Conservation (phyloP, 2,797 vertebrate genomes). For the Cirrhinus mrigala region DNA sequence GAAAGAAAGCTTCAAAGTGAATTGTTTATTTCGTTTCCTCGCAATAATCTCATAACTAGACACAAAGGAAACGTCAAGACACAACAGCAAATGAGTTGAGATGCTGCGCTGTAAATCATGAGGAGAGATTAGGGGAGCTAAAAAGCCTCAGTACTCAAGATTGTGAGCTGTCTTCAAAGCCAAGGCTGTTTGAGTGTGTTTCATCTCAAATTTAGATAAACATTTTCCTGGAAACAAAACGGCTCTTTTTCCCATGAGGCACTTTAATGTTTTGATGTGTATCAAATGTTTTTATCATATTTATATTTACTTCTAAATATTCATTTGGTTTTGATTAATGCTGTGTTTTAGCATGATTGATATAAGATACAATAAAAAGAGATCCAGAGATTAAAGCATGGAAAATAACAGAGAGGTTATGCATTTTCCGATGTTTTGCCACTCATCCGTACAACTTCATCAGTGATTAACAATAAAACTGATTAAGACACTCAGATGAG, state of each 20-base stretch:
- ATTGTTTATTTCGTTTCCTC: conserved; percentile 2
- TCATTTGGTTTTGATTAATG: not conserved
- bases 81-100: conserved; percentile 13
- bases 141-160: not conserved
- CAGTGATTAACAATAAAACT: conserved; percentile 18
- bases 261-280: conserved; percentile 1
- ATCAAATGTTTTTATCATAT: conserved; percentile 13
- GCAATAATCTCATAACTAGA: conserved; percentile 22
- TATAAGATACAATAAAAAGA: not conserved
- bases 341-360: not conserved
- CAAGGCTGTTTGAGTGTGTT: conserved; percentile 8
- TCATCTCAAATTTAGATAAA: conserved; percentile 39
- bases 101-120: conserved; percentile 4
- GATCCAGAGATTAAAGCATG: not conserved
- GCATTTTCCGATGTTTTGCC: not conserved
- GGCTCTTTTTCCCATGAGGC: not conserved
- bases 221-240: conserved; percentile 34
- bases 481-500: conserved; percentile 23
- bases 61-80: conserved; percentile 16
- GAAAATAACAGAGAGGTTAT: not conserved
- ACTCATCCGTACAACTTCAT: not conserved
- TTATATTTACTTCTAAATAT: conserved; percentile 1
- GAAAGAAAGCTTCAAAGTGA: conserved; percentile 4
- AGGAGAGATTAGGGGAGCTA: conserved; percentile 29
- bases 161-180: conserved; percentile 25